Percentiles rank a stretch among this genome's conserved stretches.
These are phyloP conservation scores for Pseudanteris insignis DNA, from an alignment of 2,888 invertebrate species.

Conservation along the genomic window DNA sequence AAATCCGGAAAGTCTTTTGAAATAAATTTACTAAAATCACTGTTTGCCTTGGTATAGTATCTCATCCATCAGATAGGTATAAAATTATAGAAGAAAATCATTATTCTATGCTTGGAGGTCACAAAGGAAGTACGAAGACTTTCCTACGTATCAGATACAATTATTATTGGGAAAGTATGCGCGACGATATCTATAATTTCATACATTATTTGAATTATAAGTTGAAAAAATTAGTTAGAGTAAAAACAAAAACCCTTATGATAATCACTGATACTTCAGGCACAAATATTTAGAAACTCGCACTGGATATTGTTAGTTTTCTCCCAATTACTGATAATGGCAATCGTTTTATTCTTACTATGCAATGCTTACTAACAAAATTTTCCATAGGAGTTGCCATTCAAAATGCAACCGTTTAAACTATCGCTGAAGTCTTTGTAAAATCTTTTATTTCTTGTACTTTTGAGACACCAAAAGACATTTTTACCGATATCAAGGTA, in stretches of 20 bases:
- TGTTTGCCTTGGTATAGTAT: neutral
- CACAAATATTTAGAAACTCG: neutral
- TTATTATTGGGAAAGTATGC: no score
- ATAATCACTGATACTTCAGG: neutral
- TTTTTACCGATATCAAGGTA: no score
- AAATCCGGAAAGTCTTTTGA: no score
- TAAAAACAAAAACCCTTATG: neutral
- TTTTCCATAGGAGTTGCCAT: neutral
- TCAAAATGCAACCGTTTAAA: neutral
- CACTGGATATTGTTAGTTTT: neutral
- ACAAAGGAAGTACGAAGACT: no score
- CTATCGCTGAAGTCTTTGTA: neutral
- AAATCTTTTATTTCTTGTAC: neutral
- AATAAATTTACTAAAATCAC: no score
- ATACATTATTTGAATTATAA: no score
- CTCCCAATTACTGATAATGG: neutral
- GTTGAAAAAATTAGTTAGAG: no score
- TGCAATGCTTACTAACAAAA: neutral
- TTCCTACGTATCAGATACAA: no score
- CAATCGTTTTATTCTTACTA: no score
- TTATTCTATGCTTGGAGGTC: neutral
- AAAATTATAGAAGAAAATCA: neutral
- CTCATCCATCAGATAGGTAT: neutral
- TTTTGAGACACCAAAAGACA: neutral
- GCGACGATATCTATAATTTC: no score